These are phyloP conservation scores for Lathronympha strigana DNA, from an alignment of 2,888 invertebrate genomes.

Conservation along the genomic window DNA sequence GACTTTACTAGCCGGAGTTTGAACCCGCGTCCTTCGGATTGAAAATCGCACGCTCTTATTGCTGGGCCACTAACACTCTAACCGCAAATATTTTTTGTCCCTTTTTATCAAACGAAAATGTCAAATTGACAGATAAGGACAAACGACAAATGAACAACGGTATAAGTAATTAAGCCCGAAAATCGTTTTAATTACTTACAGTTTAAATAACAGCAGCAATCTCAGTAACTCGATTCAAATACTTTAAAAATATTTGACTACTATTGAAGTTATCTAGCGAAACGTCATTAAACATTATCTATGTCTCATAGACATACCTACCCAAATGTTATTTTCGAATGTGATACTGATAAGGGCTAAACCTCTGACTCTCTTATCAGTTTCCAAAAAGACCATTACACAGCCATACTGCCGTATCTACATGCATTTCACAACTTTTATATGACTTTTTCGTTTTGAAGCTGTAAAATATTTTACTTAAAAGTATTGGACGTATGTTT, in stretches of 20 bases:
- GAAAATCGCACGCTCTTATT: too few relatives aligned
- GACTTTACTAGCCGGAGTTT: too few relatives aligned
- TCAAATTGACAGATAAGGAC: too few relatives aligned
- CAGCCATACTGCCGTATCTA: background rate
- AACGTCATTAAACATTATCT: slow-evolving; percentile 21
- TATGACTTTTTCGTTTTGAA: background rate
- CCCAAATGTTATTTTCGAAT: slow-evolving; percentile 26
- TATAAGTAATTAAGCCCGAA: too few relatives aligned
- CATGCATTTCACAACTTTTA: background rate
- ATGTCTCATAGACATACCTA: slow-evolving; percentile 23
- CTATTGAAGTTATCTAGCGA: slow-evolving; percentile 7
- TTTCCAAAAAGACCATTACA: slow-evolving; percentile 17
- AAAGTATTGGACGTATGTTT: background rate
- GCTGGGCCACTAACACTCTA: too few relatives aligned
- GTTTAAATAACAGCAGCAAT: too few relatives aligned
- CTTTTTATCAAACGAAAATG: too few relatives aligned
- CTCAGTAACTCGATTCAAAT: background rate
- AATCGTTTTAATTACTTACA: too few relatives aligned
- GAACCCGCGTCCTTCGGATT: too few relatives aligned
- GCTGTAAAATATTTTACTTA: background rate
- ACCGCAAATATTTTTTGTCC: too few relatives aligned
- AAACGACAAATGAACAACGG: too few relatives aligned
- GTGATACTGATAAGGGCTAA: slow-evolving; percentile 31
- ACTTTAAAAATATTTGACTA: background rate
- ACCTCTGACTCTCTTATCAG: slow-evolving; percentile 30